phyloP scores from a whole-genome alignment of 2,113 vertebrate genomes.

The Lepus americanus region DNA sequence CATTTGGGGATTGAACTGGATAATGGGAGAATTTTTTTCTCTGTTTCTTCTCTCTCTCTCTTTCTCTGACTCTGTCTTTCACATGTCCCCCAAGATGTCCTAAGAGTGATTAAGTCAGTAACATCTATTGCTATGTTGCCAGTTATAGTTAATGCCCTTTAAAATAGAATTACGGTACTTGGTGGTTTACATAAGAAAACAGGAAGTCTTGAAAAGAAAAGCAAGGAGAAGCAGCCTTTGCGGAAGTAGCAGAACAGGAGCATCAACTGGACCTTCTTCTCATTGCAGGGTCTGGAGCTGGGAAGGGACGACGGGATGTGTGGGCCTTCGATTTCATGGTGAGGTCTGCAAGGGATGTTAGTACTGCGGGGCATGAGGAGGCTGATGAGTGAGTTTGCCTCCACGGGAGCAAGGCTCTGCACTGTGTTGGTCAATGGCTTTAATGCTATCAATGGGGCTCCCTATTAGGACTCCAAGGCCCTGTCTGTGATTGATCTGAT shows the following conservation, averaged over 20 bases:
- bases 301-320: neutral
- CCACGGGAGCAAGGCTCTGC: neutral
- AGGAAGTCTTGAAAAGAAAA: slow-evolving; percentile 3
- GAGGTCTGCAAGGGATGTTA: neutral
- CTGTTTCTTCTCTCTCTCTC: too few relatives aligned
- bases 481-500: neutral
- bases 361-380: neutral
- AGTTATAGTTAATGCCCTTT: neutral
- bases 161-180: neutral
- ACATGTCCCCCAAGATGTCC: neutral
- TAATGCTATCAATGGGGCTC: neutral
- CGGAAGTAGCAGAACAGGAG: neutral
- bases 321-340: neutral
- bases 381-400: neutral
- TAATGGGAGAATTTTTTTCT: too few relatives aligned
- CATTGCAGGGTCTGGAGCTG: neutral
- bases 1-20: too few relatives aligned
- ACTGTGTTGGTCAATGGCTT: neutral
- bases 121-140: neutral
- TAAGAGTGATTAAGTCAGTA: neutral
- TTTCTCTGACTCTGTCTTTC: too few relatives aligned
- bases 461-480: neutral
- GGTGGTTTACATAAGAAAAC: neutral
- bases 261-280: neutral
- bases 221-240: neutral